Conservation (phyloP, 2,888 invertebrate species). For the Clepsis dumicolana region DNA sequence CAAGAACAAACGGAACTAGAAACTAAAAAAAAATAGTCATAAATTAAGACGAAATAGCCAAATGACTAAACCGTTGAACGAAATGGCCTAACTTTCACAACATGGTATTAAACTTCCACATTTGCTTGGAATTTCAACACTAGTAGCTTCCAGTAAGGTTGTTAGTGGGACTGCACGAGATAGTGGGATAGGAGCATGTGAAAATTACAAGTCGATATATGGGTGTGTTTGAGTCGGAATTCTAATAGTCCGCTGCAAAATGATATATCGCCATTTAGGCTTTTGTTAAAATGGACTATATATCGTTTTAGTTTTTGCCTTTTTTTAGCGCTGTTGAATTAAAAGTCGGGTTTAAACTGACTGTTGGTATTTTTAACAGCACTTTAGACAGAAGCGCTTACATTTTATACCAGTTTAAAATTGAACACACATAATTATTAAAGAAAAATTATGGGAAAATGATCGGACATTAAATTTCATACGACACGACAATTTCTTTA, state of each 20-base stretch:
- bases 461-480: no score
- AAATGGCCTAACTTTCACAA: not conserved
- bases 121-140: not conserved
- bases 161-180: not conserved
- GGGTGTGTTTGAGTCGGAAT: constrained; percentile 8
- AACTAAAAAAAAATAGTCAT: constrained; percentile 17
- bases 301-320: not conserved
- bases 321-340: not conserved
- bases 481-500: no score
- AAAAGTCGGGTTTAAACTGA: not conserved
- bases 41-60: constrained; percentile 17
- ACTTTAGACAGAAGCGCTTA: no score
- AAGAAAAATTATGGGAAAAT: no score
- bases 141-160: not conserved
- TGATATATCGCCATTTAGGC: constrained; percentile 22
- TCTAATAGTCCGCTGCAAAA: constrained; percentile 12
- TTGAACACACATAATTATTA: no score
- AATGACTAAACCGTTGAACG: constrained; percentile 13
- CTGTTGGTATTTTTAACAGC: not conserved
- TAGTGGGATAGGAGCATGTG: not conserved
- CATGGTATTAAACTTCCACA: not conserved
- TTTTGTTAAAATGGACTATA: constrained; percentile 13
- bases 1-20: constrained; percentile 14
- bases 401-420: no score
- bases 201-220: constrained; percentile 1